phyloP scores from a whole-genome alignment of 2,888 invertebrate genomes.

The Blera fallax region DNA sequence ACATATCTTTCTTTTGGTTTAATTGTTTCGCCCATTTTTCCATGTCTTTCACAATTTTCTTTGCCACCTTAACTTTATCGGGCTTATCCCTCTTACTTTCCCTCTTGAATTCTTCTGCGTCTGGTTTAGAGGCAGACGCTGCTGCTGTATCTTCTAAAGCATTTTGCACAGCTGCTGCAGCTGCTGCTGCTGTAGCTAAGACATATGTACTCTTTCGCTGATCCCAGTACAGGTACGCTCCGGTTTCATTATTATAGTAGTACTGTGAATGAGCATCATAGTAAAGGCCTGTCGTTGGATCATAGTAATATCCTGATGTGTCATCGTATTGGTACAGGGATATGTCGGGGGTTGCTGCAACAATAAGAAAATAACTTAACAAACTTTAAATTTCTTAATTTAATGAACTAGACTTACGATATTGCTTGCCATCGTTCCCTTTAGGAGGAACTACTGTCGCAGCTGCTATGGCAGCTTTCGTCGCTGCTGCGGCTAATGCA shows the following conservation, averaged over 20 bases:
- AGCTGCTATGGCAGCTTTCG: conserved; percentile 79
- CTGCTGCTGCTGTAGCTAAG: conserved; percentile 77
- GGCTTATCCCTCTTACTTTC: conserved; percentile 87
- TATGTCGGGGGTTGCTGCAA: conserved; percentile 89
- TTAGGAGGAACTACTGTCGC: conserved; percentile 77
- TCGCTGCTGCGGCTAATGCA: conserved; percentile 78
- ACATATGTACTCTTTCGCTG: conserved; percentile 86
- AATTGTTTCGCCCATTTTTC: conserved; percentile 96
- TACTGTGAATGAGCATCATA: conserved; percentile 98
- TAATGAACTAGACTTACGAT: conserved; percentile 76
- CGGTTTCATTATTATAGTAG: conserved; percentile 95
- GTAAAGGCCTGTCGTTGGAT: conserved; percentile 95
- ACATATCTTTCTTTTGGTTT: conserved; percentile 95
- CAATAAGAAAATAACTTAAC: neutral
- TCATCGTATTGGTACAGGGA: conserved; percentile 96
- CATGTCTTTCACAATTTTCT: conserved; percentile 96
- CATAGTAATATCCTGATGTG: conserved; percentile 97
- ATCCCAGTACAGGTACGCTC: conserved; percentile 98
- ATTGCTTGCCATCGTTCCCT: conserved; percentile 80
- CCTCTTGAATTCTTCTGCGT: conserved; percentile 76
- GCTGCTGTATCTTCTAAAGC: conserved; percentile 74
- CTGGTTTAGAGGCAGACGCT: conserved; percentile 55
- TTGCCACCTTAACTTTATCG: conserved; percentile 98
- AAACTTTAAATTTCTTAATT: neutral
- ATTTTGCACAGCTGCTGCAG: conserved; percentile 78